Percentiles rank a stretch among this genome's conserved stretches.
These are phyloP conservation scores for Anodontia alba DNA, from an alignment of 2,888 invertebrate species.

Conservation along the genomic window DNA sequence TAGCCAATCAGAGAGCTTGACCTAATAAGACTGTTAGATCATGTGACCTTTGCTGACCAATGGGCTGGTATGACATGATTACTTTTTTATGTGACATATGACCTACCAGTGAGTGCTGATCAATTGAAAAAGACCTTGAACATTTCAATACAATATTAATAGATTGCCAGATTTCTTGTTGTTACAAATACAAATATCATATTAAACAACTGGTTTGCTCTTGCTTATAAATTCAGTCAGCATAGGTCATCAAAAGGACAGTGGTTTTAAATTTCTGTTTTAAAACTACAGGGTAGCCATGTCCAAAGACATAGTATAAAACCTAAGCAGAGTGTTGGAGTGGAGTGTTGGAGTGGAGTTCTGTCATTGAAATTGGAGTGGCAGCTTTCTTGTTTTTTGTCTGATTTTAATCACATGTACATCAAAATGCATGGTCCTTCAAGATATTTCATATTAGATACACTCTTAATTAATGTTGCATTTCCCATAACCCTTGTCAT, in stretches of 20 bases:
- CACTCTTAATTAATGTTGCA: too few species aligned
- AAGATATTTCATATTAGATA: too few species aligned
- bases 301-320: too few species aligned
- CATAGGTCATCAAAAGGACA: neutral
- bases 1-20: slow-evolving; percentile 5
- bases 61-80: neutral
- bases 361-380: too few species aligned
- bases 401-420: too few species aligned
- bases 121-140: neutral
- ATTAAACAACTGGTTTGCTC: neutral
- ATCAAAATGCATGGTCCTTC: too few species aligned
- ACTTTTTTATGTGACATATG: slow-evolving; percentile 7
- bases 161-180: neutral
- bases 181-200: neutral
- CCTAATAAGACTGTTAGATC: slow-evolving; percentile 9
- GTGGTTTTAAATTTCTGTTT: neutral
- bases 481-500: too few species aligned
- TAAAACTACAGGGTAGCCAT: too few species aligned
- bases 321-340: too few species aligned
- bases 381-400: too few species aligned
- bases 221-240: neutral
- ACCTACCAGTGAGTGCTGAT: neutral
- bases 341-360: too few species aligned
- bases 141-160: neutral
- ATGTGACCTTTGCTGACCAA: slow-evolving; percentile 11